Evolutionary conservation across 2,888 invertebrate species (phyloP).

Genomic region (Willowsia nigromaculata): DNA sequence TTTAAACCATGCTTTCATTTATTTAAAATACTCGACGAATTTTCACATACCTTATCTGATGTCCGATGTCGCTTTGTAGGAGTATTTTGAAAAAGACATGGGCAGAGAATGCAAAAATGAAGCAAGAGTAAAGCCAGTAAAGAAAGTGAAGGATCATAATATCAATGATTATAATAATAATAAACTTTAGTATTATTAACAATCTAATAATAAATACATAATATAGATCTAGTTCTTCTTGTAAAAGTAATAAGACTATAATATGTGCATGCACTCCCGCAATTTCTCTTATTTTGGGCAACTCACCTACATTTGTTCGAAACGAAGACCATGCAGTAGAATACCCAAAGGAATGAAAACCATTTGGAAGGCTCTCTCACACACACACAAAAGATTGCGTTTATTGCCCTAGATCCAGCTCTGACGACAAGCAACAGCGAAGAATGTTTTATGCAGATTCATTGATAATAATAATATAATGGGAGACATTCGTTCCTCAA

Average conservation of each 20-base stretch:
- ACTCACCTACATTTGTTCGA: not conserved
- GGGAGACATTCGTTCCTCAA: not conserved
- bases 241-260: not conserved
- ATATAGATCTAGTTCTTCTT: not conserved
- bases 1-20: not conserved
- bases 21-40: not conserved
- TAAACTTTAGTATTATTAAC: not conserved
- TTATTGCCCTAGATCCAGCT: slow-evolving; percentile 4
- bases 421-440: not conserved
- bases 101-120: not conserved
- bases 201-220: slow-evolving; percentile 32
- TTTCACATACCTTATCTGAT: slow-evolving; percentile 1
- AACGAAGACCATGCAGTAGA: not conserved
- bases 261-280: not conserved
- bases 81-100: not conserved
- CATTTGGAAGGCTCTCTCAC: not conserved
- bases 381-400: slow-evolving; percentile 8
- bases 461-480: slow-evolving; percentile 13
- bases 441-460: slow-evolving; percentile 34
- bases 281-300: not conserved
- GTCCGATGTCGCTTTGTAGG: not conserved
- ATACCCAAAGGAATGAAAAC: not conserved
- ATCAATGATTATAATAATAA: slow-evolving; percentile 16
- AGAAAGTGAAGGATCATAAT: slow-evolving; percentile 42
- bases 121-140: slow-evolving; percentile 11